Conservation (phyloP, 2,113 vertebrate genomes). For the Microcebus lehilahytsara region DNA sequence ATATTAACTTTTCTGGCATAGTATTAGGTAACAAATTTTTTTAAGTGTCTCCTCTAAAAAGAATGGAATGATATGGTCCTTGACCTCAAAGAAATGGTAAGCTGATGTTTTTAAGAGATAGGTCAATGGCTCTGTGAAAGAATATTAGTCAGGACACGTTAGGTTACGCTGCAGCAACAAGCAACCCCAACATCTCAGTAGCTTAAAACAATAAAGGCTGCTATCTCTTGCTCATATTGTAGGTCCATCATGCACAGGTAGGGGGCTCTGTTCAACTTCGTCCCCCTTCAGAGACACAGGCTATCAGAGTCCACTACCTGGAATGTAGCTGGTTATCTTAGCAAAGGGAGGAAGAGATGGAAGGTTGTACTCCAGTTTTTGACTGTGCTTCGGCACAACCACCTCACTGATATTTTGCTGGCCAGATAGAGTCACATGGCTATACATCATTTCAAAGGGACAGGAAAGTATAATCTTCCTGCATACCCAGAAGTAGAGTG, state of each 20-base stretch:
- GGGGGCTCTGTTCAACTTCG: not conserved
- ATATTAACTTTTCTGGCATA: not conserved
- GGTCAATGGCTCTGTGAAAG: not conserved
- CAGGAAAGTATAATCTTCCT: not conserved
- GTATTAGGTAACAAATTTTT: not conserved
- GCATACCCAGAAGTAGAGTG: not conserved
- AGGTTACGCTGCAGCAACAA: not conserved
- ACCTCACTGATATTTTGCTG: not conserved
- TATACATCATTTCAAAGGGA: not conserved
- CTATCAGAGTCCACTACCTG: not conserved
- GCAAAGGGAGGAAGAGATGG: not conserved
- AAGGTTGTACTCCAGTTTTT: not conserved
- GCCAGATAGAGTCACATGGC: not conserved
- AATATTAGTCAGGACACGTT: not conserved
- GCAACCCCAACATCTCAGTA: not conserved
- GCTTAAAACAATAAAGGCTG: not conserved
- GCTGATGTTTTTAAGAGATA: not conserved
- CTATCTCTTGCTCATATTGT: slow-evolving; percentile 9
- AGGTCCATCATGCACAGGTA: not conserved
- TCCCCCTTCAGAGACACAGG: not conserved
- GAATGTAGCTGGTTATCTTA: not conserved
- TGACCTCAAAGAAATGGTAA: slow-evolving; percentile 30
- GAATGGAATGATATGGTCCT: not conserved
- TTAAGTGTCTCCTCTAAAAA: not conserved
- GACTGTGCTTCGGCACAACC: not conserved